Percentiles rank a stretch among this genome's conserved stretches.
phyloP scores from a whole-genome alignment of 2,888 invertebrate species.

The Cosmopolites sordidus region DNA sequence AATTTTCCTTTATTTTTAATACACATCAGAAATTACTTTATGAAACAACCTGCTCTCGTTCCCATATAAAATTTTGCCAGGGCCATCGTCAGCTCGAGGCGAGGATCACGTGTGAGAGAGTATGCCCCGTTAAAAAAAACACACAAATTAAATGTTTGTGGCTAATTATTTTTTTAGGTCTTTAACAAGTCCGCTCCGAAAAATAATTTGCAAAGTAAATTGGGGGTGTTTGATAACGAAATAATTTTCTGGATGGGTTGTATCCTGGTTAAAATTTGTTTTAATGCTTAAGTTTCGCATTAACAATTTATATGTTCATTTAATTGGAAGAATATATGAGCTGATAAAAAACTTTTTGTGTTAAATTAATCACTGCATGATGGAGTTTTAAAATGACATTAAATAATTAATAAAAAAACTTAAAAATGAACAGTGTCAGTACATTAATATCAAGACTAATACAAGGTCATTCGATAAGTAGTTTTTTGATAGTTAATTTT shows the following conservation, averaged over 20 bases:
- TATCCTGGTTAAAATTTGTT: not conserved
- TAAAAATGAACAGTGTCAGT: too few relatives aligned
- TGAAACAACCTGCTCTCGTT: slow-evolving; percentile 10
- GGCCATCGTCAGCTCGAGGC: not conserved
- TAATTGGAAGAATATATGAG: too few relatives aligned
- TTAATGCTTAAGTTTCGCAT: too few relatives aligned
- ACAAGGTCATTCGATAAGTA: too few relatives aligned
- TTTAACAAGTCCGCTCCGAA: not conserved
- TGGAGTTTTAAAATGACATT: too few relatives aligned
- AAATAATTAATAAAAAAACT: too few relatives aligned
- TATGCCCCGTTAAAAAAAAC: slow-evolving; percentile 1
- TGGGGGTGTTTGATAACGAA: slow-evolving; percentile 3
- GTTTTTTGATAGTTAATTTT: too few relatives aligned
- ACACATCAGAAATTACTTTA: slow-evolving; percentile 11
- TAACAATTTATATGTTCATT: too few relatives aligned
- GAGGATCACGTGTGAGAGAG: slow-evolving; percentile 2
- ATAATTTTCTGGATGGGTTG: slow-evolving; percentile 1
- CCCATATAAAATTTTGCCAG: slow-evolving; percentile 1
- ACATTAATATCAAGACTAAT: too few relatives aligned
- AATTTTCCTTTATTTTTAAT: slow-evolving; percentile 7
- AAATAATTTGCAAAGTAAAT: slow-evolving; percentile 9
- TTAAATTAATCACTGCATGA: too few relatives aligned
- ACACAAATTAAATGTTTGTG: slow-evolving; percentile 14
- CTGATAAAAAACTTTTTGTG: too few relatives aligned
- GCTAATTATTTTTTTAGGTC: slow-evolving; percentile 10